Evolutionary conservation across 92 coral and sea anemone genomes (phyloP), one percentile per base, ranked within the genome.

Genomic region (Muricea muricata): DNA sequence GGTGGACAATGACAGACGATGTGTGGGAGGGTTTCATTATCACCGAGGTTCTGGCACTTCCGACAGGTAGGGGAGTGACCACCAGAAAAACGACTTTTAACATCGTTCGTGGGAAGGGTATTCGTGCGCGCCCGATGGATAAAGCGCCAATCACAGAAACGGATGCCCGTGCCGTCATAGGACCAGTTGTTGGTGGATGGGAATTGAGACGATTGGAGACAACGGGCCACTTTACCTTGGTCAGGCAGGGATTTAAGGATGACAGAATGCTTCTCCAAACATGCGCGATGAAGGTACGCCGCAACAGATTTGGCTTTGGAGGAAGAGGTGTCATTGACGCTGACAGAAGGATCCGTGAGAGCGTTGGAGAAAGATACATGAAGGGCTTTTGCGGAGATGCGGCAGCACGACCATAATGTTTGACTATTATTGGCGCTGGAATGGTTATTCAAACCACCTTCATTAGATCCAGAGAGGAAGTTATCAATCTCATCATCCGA

Each of bases 111-210:
- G 2, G 77, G 77, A 24, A 70, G 77, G 26, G 77, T 70, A 55
- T 70, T 70, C 1, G 77, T 70, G 15, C 77, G 15, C 14, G 77
- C 77, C 12, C 77, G 77, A 26, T 70, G 77, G 4, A 70, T 70
- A 29, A 70, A 70, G 2, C 77, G 6, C 77, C 77, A 70, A 30
- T 70, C 77, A 26, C 77, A 70, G 24, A 70, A 70, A 7, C 77
- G 48, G 13, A 70, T 33, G 1, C 77, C 77, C 3, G 29, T 2
- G 6, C 77, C 77, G 40, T 35, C 50, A 20, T 1, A 32, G 47
- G 1, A 42, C 75, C 75, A 68, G 42, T 23, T 14, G 47, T 37
- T 10, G 7, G 42, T 35, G 2, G 75, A 37, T 37, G 42, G 42
- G 9, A 37, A 37, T 4, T 37, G 4, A 4, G 42, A 37, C n/a